Evolutionary conservation across 1,140 invertebrate genomes (phyloP).

Genomic region (Euura lappo): DNA sequence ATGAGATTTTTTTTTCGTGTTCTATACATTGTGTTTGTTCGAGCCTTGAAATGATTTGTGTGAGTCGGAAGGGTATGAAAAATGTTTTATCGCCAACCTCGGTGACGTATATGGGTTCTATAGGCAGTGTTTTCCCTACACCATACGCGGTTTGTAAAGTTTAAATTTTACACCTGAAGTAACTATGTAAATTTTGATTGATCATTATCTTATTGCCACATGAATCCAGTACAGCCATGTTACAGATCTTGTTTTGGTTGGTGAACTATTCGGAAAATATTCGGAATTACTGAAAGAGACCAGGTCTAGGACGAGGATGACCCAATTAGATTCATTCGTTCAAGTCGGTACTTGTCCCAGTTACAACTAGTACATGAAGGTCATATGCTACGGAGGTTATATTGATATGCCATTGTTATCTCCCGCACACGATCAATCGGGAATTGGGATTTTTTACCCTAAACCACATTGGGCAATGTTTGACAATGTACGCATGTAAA

Average conservation of each 20-base stretch:
- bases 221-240: too few species aligned
- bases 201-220: neutral
- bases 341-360: constrained; percentile 41
- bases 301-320: neutral
- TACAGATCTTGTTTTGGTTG: too few species aligned
- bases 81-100: neutral
- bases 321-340: constrained; percentile 42
- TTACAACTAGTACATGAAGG: constrained; percentile 21
- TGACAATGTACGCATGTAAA: too few species aligned
- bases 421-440: too few species aligned
- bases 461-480: too few species aligned
- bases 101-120: neutral
- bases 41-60: neutral
- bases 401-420: too few species aligned
- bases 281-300: too few species aligned
- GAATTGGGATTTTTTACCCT: too few species aligned
- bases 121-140: neutral
- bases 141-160: neutral
- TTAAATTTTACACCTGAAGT: neutral
- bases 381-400: too few species aligned
- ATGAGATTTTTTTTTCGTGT: too few species aligned
- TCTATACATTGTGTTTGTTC: too few species aligned
- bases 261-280: too few species aligned
- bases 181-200: neutral
- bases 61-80: neutral